Base-by-base conservation (phyloP, 2,113 vertebrate species). In the Varanus komodoensis region DNA sequence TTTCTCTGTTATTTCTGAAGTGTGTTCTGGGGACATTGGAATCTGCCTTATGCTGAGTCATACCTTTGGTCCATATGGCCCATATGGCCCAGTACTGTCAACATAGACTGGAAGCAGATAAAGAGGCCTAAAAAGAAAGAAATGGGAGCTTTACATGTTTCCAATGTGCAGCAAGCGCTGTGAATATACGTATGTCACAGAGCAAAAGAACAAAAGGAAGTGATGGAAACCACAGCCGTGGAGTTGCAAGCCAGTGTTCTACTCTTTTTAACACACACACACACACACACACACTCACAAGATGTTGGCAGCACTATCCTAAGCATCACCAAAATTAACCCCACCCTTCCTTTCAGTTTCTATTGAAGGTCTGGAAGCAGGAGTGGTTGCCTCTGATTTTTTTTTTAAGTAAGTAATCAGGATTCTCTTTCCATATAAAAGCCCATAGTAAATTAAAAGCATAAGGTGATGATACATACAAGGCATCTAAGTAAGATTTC, bases 401-500 rank as follows among this genome's bases (percentile, higher is more conserved):
- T 89, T 61, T 89, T 84, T 50, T 67, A 44, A 86, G 61, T 0
- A 32, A 14, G 57, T 3, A 87, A 77, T 68, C 64, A 93, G 71
- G 64, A 85, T 86, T 54, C 14, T 0, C 0, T 77, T 94, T 89
- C 81, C 48, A 78, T 77, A 80, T 2, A 85, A 8, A 93, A 89
- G 11, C 34, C 6, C 27, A 21, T 0, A 82, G 19, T 12, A 91
- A 83, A 92, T 87, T 88, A 86, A 75, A 91, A 90, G 91, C 87
- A 54, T 54, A 82, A 29, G 88, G 12, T 19, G 50, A 91, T 73
- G 54, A 86, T 5, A 75, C 5, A 27, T 69, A 85, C 25, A 91
- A 75, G 90, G 92, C 92, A 82, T 2, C 32, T 2, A 89, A 88
- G 9, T 54, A 74, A 74, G 87, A 91, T 29, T 91, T 93, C 82